These are phyloP conservation scores for Ichneumon xanthorius DNA, from an alignment of 2,888 invertebrate genomes.

Conservation along the genomic window DNA sequence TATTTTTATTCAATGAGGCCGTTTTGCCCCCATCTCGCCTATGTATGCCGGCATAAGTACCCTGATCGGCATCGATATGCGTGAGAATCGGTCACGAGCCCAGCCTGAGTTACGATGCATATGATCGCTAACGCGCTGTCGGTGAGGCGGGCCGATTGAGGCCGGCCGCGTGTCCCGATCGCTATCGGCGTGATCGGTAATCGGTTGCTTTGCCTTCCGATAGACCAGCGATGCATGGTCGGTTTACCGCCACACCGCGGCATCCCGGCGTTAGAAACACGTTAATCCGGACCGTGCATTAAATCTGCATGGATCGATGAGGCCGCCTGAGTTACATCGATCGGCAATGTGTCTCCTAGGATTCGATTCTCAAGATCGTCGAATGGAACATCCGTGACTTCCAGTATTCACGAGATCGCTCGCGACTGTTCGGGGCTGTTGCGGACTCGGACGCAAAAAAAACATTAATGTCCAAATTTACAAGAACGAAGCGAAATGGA, in stretches of 20 bases:
- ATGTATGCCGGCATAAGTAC: slow-evolving; percentile 4
- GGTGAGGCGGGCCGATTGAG: slow-evolving; percentile 9
- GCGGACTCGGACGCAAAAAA: background rate
- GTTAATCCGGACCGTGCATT: slow-evolving; percentile 22
- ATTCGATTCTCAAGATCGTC: background rate
- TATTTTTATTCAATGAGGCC: no score
- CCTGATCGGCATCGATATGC: slow-evolving; percentile 67
- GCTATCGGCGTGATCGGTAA: slow-evolving; percentile 66
- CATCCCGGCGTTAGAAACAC: slow-evolving; percentile 16
- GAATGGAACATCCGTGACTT: background rate
- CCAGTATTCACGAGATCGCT: background rate
- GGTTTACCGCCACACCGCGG: background rate
- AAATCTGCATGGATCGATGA: slow-evolving; percentile 44
- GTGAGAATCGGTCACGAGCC: slow-evolving; percentile 69
- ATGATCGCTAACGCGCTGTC: background rate
- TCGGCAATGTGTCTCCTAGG: slow-evolving; percentile 11
- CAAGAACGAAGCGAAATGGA: background rate
- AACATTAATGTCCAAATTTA: background rate
- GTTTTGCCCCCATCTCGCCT: background rate
- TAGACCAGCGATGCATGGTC: slow-evolving; percentile 3
- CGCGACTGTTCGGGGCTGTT: background rate
- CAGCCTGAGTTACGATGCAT: slow-evolving; percentile 12
- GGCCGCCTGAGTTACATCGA: slow-evolving; percentile 19
- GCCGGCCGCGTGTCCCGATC: slow-evolving; percentile 47
- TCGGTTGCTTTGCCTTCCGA: slow-evolving; percentile 61